Percentiles rank a stretch among this genome's conserved stretches.
phyloP scores from a whole-genome alignment of 2,113 vertebrate genomes.

The Lipophrys pholis region DNA sequence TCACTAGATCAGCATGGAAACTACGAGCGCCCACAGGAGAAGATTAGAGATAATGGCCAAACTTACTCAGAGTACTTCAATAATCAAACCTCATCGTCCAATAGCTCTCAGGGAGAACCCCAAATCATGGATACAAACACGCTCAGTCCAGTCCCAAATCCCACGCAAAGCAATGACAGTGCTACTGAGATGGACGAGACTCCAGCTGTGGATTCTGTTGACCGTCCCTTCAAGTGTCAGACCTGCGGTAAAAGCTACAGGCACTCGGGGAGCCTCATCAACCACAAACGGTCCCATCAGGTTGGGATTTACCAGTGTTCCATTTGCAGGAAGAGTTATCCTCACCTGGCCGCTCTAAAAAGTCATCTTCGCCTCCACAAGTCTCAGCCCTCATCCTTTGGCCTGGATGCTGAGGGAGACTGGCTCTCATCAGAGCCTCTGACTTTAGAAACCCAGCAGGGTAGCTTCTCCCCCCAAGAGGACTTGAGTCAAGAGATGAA shows the following conservation, averaged over 20 bases:
- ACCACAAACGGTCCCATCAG: constrained; percentile 92
- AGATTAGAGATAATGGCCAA: constrained; percentile 63
- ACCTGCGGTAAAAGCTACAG: constrained; percentile 91
- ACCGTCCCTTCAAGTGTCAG: constrained; percentile 85
- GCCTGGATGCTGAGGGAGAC: constrained; percentile 70
- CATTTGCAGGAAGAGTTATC: constrained; percentile 88
- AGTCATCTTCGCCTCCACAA: constrained; percentile 90
- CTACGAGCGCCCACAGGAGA: constrained; percentile 77
- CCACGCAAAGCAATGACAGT: constrained; percentile 40
- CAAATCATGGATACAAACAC: constrained; percentile 53
- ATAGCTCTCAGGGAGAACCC: constrained; percentile 72
- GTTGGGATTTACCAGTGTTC: constrained; percentile 88
- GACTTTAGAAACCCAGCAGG: constrained; percentile 74
- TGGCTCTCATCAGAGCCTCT: constrained; percentile 83
- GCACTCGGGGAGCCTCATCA: constrained; percentile 92
- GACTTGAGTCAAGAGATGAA: background rate
- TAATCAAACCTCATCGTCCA: constrained; percentile 64
- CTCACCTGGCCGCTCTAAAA: constrained; percentile 88
- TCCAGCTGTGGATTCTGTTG: constrained; percentile 55
- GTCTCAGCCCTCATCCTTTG: constrained; percentile 75
- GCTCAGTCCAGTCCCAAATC: constrained; percentile 31
- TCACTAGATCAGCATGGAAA: constrained; percentile 78
- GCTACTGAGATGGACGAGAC: constrained; percentile 61
- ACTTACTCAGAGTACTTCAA: constrained; percentile 82
- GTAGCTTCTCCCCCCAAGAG: constrained; percentile 61